Evolutionary conservation across 1,140 invertebrate genomes (phyloP), one percentile per base, ranked within the genome.

Genomic region (Ceratina japonica): DNA sequence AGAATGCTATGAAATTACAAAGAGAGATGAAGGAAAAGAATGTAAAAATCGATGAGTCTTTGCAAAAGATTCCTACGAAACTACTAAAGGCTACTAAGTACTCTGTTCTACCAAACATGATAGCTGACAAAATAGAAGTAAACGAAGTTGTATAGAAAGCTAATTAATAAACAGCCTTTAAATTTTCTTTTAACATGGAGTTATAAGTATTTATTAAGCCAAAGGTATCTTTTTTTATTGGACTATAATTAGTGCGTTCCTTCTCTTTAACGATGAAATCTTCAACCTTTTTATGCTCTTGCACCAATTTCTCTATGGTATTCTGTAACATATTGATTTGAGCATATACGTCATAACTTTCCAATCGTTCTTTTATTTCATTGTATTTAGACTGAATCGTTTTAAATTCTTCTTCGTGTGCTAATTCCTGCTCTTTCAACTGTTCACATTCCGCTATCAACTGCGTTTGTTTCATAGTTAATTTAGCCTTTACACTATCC

Each of bases 1-100:
- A 92, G 24, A 83, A 84, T 18, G 93, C 92, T 1, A 22, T 93
- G 3, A 78, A 88, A 0, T 86, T 94, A 5, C 93, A 89, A 87
- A 86, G 89, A 15, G 84, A 90, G 79, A 93, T 94, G 90, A 86
- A 92, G 78, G 90, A 91, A 52, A 84, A 86, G 16, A 90, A 93
- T 74, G 80, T 93, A 27, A 79, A 80, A 7, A 90, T 91, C 0
- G 91, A 89, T 2, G 80, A 90, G 75, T 87, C 89, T 62, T 93
- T 94, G 61, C 71, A 92, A 10, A 37, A 16, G 0, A 56, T 0
- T 0, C 81, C 75, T 31, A 65, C 0, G 20, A 20, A n/a, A 16
- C 61, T 80, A 20, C 18, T 49, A 15, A 13, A 12, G 4, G 13
- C 12, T 24, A n/a, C 75, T 75, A 71, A 75, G 49, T 13, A 31